These are phyloP conservation scores for Lepeophtheirus nordmannii DNA, from an alignment of 2,888 invertebrate species.

Conservation along the genomic window DNA sequence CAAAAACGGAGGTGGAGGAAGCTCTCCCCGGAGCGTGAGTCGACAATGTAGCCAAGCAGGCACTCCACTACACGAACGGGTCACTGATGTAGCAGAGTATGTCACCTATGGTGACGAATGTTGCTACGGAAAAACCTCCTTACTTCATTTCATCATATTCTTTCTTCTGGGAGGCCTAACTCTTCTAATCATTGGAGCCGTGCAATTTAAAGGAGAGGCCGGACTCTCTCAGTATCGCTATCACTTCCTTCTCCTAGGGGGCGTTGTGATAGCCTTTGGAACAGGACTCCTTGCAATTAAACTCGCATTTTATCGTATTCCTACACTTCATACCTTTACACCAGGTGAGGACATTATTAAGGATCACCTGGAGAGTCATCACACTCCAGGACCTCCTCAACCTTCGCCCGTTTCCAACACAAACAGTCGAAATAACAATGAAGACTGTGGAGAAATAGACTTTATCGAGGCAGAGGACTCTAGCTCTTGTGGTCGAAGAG, in stretches of 20 bases:
- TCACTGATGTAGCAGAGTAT: too few relatives aligned
- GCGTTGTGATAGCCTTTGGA: conserved; percentile 4
- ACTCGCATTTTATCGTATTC: conserved; percentile 11
- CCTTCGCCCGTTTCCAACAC: too few relatives aligned
- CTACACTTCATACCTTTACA: background rate
- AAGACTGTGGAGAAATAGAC: too few relatives aligned
- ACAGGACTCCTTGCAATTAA: conserved; percentile 7
- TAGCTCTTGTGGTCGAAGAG: too few relatives aligned
- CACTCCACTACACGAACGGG: conserved; percentile 1
- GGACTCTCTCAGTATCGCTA: conserved; percentile 35
- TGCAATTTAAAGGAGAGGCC: conserved; percentile 57
- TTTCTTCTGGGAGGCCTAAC: conserved; percentile 52
- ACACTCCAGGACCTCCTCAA: too few relatives aligned
- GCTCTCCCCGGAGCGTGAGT: background rate
- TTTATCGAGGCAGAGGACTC: too few relatives aligned
- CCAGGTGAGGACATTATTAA: too few relatives aligned
- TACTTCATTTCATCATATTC: conserved; percentile 56
- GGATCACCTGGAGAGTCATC: too few relatives aligned
- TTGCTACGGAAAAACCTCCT: conserved; percentile 29
- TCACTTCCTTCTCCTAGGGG: conserved; percentile 23
- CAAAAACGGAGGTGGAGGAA: conserved; percentile 25
- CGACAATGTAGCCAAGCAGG: conserved; percentile 15
- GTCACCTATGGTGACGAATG: conserved; percentile 31
- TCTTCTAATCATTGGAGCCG: conserved; percentile 55
- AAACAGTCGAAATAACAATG: too few relatives aligned